Evolutionary conservation across 92 coral and sea anemone genomes (phyloP).

Genomic region (Zoanthus sociatus): DNA sequence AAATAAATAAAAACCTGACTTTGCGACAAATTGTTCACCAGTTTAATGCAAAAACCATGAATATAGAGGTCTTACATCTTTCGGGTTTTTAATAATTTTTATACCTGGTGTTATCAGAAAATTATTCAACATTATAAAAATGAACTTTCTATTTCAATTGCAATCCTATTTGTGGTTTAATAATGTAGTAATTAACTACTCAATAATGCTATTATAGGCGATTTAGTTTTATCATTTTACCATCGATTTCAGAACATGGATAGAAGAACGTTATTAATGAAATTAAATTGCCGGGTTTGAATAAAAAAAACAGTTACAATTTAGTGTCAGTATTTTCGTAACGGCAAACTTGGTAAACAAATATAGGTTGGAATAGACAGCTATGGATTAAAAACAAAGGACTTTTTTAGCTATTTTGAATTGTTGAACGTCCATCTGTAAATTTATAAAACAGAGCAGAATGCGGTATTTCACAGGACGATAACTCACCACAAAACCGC

Average conservation of each 20-base stretch:
- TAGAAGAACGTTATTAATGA: neutral
- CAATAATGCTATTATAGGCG: neutral
- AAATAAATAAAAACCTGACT: too few relatives aligned
- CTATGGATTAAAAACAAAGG: neutral
- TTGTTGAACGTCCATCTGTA: neutral
- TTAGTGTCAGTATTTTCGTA: neutral
- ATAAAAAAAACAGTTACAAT: neutral
- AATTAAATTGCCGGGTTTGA: neutral
- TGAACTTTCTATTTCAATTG: neutral
- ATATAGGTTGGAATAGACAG: neutral
- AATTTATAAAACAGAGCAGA: neutral
- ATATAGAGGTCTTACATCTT: too few relatives aligned
- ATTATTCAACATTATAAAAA: neutral
- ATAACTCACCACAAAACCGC: slow-evolving; percentile 23
- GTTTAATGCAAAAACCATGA: too few relatives aligned
- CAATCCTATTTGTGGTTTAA: neutral
- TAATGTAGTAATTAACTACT: neutral
- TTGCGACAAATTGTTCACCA: too few relatives aligned
- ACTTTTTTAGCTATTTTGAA: neutral
- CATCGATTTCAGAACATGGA: neutral
- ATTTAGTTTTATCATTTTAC: neutral
- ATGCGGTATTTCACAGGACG: neutral
- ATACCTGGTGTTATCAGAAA: neutral
- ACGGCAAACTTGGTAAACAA: neutral
- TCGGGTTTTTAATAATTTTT: too few relatives aligned